These are phyloP conservation scores for Allophyes oxyacanthae DNA, from an alignment of 2,888 invertebrate species.

Conservation along the genomic window DNA sequence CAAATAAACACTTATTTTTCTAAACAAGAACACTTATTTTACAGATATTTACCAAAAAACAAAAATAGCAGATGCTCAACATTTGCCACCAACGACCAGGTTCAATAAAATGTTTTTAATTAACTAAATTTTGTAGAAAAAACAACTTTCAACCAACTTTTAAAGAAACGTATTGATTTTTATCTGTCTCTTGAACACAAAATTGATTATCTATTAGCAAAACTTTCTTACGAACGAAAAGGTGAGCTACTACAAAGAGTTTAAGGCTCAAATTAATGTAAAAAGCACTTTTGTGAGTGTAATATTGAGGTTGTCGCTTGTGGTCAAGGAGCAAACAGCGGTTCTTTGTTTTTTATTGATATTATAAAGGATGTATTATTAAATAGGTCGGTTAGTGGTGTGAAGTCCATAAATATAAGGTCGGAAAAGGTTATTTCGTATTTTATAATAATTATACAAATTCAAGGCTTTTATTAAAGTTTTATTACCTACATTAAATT, in stretches of 20 bases:
- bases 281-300: background rate
- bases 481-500: no score
- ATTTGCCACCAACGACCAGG: conserved; percentile 54
- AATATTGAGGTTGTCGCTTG: conserved; percentile 56
- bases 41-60: background rate
- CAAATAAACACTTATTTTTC: no score
- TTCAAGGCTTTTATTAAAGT: no score
- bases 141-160: conserved; percentile 36
- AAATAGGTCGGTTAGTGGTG: conserved; percentile 47
- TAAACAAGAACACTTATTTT: no score
- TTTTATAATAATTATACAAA: no score
- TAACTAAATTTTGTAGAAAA: conserved; percentile 48
- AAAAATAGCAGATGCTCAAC: conserved; percentile 50
- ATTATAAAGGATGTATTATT: conserved; percentile 48
- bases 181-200: conserved; percentile 36
- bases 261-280: conserved; percentile 8
- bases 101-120: conserved; percentile 55
- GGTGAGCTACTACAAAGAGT: fast-evolving
- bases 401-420: conserved; percentile 40
- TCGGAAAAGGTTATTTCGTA: no score
- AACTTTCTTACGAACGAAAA: background rate
- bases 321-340: conserved; percentile 54
- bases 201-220: conserved; percentile 22
- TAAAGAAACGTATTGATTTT: conserved; percentile 54
- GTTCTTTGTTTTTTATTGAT: conserved; percentile 48